A percentile compares a stretch with the other conserved stretches of the same genome.
Evolutionary conservation across 2,888 invertebrate genomes (phyloP).

Genomic region (Phengaris arion): DNA sequence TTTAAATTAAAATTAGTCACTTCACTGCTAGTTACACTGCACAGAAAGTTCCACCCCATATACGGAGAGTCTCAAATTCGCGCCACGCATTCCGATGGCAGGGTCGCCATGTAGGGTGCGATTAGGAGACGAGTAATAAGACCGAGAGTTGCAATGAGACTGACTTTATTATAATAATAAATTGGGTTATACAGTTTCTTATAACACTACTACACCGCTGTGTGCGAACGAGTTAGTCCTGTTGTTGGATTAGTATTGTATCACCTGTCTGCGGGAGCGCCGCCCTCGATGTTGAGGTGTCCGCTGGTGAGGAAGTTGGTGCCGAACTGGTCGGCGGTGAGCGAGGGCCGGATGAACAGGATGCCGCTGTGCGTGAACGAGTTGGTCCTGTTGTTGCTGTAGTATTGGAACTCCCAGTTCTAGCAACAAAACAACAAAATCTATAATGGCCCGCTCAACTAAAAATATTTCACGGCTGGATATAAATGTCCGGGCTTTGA

Average conservation of each 20-base stretch:
- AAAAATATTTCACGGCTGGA: not conserved
- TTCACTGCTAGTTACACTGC: too few relatives aligned
- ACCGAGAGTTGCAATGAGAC: too few relatives aligned
- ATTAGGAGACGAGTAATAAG: too few relatives aligned
- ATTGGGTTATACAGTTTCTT: too few relatives aligned
- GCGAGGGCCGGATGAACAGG: conserved; percentile 81
- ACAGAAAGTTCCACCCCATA: too few relatives aligned
- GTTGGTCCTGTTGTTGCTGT: conserved; percentile 83
- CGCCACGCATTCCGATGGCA: too few relatives aligned
- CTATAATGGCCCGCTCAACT: not conserved
- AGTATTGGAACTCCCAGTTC: conserved; percentile 87
- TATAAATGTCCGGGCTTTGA: not conserved
- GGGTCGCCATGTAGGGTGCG: too few relatives aligned
- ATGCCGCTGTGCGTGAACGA: conserved; percentile 79
- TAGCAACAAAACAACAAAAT: conserved; percentile 47
- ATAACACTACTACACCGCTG: too few relatives aligned
- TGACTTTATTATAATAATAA: too few relatives aligned
- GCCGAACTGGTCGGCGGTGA: conserved; percentile 77
- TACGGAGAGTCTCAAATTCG: too few relatives aligned
- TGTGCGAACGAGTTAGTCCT: conserved; percentile 79
- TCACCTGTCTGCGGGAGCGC: conserved; percentile 79
- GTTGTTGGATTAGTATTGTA: conserved; percentile 43
- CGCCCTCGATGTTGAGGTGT: conserved; percentile 78
- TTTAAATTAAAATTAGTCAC: too few relatives aligned
- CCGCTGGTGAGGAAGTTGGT: conserved; percentile 75